Base-by-base conservation (phyloP, 23 tunicate species). In the Ciona savignyi region DNA sequence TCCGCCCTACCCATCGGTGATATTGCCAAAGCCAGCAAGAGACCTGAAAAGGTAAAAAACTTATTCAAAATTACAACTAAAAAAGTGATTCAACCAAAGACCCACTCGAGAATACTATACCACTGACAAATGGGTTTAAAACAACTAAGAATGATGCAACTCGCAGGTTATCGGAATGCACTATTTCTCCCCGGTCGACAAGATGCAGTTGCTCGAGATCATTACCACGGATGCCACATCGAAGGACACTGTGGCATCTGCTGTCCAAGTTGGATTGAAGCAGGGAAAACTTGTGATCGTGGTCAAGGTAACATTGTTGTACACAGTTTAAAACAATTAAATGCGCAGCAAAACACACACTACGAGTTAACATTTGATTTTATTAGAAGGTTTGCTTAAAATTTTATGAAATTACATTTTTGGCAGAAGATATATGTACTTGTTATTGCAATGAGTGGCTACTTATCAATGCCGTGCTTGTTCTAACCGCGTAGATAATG, bases 281-380 rank as follows among this genome's bases (percentile, higher is more conserved):
- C 96, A 88, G 73, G 95, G 90, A 63, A 95, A 88, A 69, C 75
- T 84, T 30, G 85, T 95, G 73, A 80, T 95, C 33, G 91, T 95
- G 28, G 96, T 95, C 23, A 95, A 95, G 98, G 95, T 87, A 15
- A n/a, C n/a, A n/a, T n/a, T n/a, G n/a, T n/a, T n/a, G n/a, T n/a
- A n/a, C n/a, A n/a, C n/a, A n/a, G n/a, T n/a, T n/a, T n/a, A n/a
- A n/a, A n/a, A n/a, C n/a, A n/a, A n/a, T n/a, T n/a, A n/a, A n/a
- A n/a, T n/a, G n/a, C n/a, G n/a, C n/a, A n/a, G n/a, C n/a, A n/a
- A n/a, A n/a, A n/a, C n/a, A n/a, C n/a, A n/a, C n/a, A n/a, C n/a
- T n/a, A n/a, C n/a, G n/a, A n/a, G n/a, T n/a, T n/a, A n/a, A n/a
- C n/a, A n/a, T n/a, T n/a, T n/a, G n/a, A n/a, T n/a, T n/a, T n/a